Evolutionary conservation across 2,888 invertebrate genomes (phyloP).

Genomic region (Rhogogaster chlorosoma): DNA sequence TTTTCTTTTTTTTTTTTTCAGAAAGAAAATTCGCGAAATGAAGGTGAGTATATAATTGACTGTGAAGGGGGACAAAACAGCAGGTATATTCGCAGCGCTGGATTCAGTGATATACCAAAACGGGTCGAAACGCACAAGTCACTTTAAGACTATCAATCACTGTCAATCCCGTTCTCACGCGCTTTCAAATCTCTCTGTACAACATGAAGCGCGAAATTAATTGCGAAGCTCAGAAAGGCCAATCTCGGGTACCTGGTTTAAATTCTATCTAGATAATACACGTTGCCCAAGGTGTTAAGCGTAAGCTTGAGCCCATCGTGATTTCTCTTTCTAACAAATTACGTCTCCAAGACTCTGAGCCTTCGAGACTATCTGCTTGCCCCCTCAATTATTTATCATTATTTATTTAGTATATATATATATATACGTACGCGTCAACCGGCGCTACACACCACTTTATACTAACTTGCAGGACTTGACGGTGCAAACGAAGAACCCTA

Average conservation of each 20-base stretch:
- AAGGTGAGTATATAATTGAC: neutral
- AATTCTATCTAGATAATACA: constrained; percentile 47
- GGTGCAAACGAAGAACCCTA: neutral
- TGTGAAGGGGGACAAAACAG: neutral
- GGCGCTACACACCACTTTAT: neutral
- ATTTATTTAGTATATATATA: neutral
- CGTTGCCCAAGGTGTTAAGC: constrained; percentile 45
- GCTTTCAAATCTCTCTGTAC: constrained; percentile 11
- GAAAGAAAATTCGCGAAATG: neutral
- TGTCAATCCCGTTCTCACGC: constrained; percentile 17
- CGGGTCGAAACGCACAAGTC: constrained; percentile 6
- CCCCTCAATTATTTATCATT: constrained; percentile 49
- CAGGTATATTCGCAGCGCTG: neutral
- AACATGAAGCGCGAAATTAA: constrained; percentile 45
- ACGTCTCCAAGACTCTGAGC: constrained; percentile 32
- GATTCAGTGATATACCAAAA: neutral
- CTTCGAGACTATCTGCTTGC: constrained; percentile 17
- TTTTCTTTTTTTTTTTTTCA: neutral
- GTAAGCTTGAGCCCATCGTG: constrained; percentile 38
- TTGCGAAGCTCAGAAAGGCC: constrained; percentile 42
- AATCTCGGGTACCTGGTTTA: constrained; percentile 39
- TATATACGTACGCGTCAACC: neutral
- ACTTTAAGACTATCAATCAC: constrained; percentile 28
- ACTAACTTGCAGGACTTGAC: constrained; percentile 19
- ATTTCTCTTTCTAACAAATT: constrained; percentile 46